Conservation (phyloP, 2,113 vertebrate species). For the Lanius ludovicianus region DNA sequence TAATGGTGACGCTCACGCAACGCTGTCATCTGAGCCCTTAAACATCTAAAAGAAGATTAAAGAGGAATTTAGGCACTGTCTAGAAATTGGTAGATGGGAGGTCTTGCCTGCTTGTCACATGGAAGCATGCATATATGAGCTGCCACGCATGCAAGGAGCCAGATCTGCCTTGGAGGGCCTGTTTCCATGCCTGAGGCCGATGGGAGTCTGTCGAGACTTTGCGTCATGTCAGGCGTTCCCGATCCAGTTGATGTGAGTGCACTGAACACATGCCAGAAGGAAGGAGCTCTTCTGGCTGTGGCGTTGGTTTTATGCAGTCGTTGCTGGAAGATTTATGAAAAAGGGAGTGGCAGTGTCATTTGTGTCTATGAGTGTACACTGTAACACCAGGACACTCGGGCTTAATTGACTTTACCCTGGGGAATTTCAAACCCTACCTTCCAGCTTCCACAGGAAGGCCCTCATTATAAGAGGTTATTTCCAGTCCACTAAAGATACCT, state of each 20-base stretch:
- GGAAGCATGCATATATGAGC: not conserved
- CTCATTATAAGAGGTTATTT: not conserved
- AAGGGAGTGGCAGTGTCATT: not conserved
- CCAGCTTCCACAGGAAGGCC: not conserved
- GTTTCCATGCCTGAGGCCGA: not conserved
- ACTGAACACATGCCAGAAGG: not conserved
- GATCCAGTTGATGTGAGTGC: not conserved
- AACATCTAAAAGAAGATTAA: not conserved
- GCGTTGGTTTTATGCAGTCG: rapidly evolving
- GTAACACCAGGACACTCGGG: not conserved
- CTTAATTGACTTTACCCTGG: not conserved
- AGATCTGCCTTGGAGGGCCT: not conserved
- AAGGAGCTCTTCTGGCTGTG: not conserved
- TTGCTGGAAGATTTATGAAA: not conserved
- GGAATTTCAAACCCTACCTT: not conserved
- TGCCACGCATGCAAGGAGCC: not conserved
- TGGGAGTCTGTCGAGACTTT: not conserved
- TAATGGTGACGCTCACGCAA: not conserved
- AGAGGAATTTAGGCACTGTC: not conserved
- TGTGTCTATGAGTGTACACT: not conserved
- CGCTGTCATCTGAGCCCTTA: not conserved
- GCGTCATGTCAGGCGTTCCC: not conserved
- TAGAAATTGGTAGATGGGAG: not conserved
- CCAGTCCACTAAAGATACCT: not conserved
- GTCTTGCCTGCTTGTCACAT: not conserved